Conservation (phyloP, 30 jellyfish, hydroid and myxozoan species). For the Turritopsis dohrnii region DNA sequence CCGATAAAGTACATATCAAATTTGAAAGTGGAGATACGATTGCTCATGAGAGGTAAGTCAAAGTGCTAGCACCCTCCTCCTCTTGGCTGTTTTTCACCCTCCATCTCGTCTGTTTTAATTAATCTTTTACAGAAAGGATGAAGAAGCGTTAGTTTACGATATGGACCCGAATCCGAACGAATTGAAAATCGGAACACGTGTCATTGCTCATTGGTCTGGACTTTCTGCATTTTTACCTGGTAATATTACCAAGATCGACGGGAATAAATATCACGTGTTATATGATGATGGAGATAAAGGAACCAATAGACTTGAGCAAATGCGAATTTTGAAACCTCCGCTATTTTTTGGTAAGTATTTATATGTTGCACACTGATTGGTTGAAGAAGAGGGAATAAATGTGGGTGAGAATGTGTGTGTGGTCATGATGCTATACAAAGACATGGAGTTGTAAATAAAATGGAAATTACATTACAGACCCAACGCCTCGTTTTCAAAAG, state of each 20-base stretch:
- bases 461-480: too few relatives aligned
- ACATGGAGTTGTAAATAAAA: too few relatives aligned
- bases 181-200: slow-evolving; percentile 78
- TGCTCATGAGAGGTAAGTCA: slow-evolving; percentile 77
- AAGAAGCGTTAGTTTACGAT: slow-evolving; percentile 70
- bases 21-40: slow-evolving; percentile 92
- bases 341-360: slow-evolving; percentile 87
- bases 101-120: not conserved
- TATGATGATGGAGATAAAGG: slow-evolving; percentile 97
- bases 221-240: slow-evolving; percentile 90
- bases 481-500: too few relatives aligned
- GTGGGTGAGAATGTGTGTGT: too few relatives aligned
- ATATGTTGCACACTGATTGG: too few relatives aligned
- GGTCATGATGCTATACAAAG: too few relatives aligned
- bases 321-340: slow-evolving; percentile 93
- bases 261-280: slow-evolving; percentile 65
- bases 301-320: slow-evolving; percentile 69
- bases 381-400: too few relatives aligned
- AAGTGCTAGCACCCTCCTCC: not conserved
- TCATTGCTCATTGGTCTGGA: slow-evolving; percentile 98
- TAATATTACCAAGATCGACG: slow-evolving; percentile 61
- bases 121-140: slow-evolving; percentile 50
- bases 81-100: not conserved
- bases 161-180: slow-evolving; percentile 92
- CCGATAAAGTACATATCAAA: slow-evolving; percentile 89